Percentiles rank a stretch among this genome's conserved stretches.
phyloP scores from a whole-genome alignment of 2,797 vertebrate genomes.

The Etheostoma nigrum region DNA sequence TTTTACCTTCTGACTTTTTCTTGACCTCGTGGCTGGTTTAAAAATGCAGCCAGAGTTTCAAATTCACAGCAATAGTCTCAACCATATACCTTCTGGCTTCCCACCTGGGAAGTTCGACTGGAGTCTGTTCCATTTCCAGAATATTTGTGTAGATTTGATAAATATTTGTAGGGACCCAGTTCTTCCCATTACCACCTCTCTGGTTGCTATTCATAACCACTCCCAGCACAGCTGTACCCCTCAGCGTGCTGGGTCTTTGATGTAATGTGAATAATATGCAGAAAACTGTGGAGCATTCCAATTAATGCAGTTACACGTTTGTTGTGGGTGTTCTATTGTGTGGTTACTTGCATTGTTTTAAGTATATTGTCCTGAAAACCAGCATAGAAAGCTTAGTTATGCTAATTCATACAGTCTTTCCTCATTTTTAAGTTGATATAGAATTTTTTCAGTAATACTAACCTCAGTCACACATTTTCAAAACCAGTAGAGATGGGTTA shows the following conservation, averaged over 20 bases:
- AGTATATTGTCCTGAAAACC: slow-evolving; percentile 75
- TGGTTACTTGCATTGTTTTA: slow-evolving; percentile 76
- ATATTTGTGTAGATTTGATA: slow-evolving; percentile 61
- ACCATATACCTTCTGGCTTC: slow-evolving; percentile 56
- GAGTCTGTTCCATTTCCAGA: slow-evolving; percentile 60
- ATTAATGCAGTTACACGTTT: slow-evolving; percentile 74
- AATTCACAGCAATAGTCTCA: slow-evolving; percentile 78
- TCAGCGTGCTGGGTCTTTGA: slow-evolving; percentile 71
- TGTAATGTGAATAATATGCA: slow-evolving; percentile 81
- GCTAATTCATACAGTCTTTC: slow-evolving; percentile 68
- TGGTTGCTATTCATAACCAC: slow-evolving; percentile 73
- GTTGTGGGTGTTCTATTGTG: slow-evolving; percentile 76
- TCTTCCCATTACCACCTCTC: slow-evolving; percentile 67
- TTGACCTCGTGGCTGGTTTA: slow-evolving; percentile 51
- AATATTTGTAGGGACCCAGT: slow-evolving; percentile 62
- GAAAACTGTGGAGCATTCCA: slow-evolving; percentile 77
- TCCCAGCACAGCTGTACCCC: slow-evolving; percentile 64
- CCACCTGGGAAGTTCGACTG: slow-evolving; percentile 63
- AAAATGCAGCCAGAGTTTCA: slow-evolving; percentile 55
- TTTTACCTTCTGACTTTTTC: slow-evolving; percentile 66
- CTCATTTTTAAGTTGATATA: slow-evolving; percentile 57
- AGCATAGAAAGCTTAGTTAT: slow-evolving; percentile 77
- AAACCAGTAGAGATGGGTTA: slow-evolving; percentile 37
- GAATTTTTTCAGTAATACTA: slow-evolving; percentile 55
- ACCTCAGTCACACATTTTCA: slow-evolving; percentile 60